A percentile compares a stretch with the other conserved stretches of the same genome.
Conservation (phyloP, 2,797 vertebrate genomes). For the Neosalanx taihuensis region DNA sequence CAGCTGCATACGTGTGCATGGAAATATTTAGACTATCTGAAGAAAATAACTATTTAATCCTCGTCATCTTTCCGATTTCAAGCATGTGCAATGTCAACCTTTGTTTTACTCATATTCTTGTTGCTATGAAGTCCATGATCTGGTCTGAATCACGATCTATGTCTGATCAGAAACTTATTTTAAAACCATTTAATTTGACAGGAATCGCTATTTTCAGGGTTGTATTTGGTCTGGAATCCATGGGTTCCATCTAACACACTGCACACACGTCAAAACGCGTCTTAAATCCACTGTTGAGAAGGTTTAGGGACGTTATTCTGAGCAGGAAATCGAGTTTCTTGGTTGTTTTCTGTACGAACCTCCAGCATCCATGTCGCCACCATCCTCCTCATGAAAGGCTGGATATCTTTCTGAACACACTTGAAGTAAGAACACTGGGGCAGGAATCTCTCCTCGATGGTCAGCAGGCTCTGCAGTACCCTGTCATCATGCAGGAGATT, state of each 20-base stretch:
- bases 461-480: constrained; percentile 88
- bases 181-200: constrained; percentile 43
- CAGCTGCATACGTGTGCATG: constrained; percentile 91
- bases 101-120: constrained; percentile 18
- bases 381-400: constrained; percentile 92
- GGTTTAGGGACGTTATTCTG: constrained; percentile 43
- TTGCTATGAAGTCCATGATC: constrained; percentile 29
- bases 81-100: constrained; percentile 16
- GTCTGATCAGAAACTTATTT: constrained; percentile 51
- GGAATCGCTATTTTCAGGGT: constrained; percentile 38
- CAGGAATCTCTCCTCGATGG: constrained; percentile 87
- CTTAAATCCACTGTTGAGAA: constrained; percentile 33
- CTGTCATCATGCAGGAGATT: constrained; percentile 86
- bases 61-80: constrained; percentile 30
- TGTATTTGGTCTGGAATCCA: constrained; percentile 35
- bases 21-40: constrained; percentile 71
- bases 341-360: constrained; percentile 71
- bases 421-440: constrained; percentile 91
- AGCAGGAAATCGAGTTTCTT: constrained; percentile 61
- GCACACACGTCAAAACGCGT: constrained; percentile 26
- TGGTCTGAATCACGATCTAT: constrained; percentile 25
- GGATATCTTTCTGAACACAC: constrained; percentile 90
- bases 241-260: constrained; percentile 22
- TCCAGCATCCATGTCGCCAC: constrained; percentile 97
- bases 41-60: constrained; percentile 62